Evolutionary conservation across 2,113 vertebrate species (phyloP).

Genomic region (Gopherus flavomarginatus): DNA sequence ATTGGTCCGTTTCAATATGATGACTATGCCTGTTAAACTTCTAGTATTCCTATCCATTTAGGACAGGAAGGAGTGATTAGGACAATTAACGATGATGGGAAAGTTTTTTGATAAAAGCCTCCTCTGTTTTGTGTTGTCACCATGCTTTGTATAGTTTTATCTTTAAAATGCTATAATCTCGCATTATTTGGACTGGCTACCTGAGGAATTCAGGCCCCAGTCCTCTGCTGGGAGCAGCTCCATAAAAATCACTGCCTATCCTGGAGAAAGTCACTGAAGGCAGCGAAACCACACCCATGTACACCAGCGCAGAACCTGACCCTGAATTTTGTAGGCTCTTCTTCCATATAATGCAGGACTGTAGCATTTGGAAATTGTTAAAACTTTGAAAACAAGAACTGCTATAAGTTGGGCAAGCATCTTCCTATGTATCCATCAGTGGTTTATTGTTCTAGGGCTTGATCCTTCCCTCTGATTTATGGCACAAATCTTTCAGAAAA

Average conservation of each 20-base stretch:
- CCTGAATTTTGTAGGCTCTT: background rate
- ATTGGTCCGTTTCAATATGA: background rate
- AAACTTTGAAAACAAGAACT: background rate
- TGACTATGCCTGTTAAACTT: background rate
- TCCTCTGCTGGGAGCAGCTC: background rate
- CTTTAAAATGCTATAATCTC: background rate
- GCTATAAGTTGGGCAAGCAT: background rate
- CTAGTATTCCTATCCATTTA: background rate
- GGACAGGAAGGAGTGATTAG: background rate
- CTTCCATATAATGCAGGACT: background rate
- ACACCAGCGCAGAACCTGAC: background rate
- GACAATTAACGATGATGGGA: background rate
- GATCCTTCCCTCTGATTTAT: background rate
- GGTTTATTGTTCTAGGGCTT: background rate
- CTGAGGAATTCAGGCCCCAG: background rate
- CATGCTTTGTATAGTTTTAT: background rate
- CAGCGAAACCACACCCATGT: background rate
- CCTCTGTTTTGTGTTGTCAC: background rate
- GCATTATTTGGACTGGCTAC: background rate
- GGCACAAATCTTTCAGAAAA: background rate
- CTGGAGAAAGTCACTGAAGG: background rate
- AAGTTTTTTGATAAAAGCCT: background rate
- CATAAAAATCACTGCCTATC: background rate
- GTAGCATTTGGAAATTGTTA: background rate
- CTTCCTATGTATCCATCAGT: background rate